These are phyloP conservation scores for Pollimyrus isidori DNA, from an alignment of 2,113 vertebrate genomes.

Conservation along the genomic window DNA sequence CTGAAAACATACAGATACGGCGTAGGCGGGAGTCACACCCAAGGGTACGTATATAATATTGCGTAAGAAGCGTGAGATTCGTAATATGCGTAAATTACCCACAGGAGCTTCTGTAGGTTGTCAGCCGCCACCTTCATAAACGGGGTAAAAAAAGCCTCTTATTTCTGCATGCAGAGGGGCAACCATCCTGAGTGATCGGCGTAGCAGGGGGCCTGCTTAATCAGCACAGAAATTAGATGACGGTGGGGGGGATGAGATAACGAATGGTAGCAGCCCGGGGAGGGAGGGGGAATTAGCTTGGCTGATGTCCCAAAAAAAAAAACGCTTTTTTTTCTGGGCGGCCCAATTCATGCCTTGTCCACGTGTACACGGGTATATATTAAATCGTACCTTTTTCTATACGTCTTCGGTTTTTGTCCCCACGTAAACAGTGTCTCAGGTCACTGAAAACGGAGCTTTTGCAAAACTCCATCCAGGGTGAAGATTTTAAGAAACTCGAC, in stretches of 20 bases:
- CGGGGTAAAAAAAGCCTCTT: background rate
- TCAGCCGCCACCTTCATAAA: background rate
- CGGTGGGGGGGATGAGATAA: background rate
- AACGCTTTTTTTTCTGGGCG: background rate
- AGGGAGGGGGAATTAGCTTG: background rate
- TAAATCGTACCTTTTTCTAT: no score
- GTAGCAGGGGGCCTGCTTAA: background rate
- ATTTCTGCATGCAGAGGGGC: background rate
- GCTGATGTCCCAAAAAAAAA: background rate
- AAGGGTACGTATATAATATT: background rate
- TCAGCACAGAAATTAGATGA: background rate
- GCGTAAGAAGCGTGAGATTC: background rate
- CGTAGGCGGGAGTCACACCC: background rate
- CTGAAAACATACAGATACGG: background rate
- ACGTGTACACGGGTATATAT: no score
- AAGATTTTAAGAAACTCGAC: no score
- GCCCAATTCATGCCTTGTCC: background rate
- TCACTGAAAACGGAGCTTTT: no score
- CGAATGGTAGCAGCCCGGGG: background rate
- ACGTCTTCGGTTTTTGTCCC: no score
- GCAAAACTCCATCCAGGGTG: no score
- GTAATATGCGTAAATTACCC: background rate
- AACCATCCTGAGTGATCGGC: background rate
- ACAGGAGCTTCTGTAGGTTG: background rate
- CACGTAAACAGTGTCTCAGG: no score